Base-by-base conservation (phyloP, 2,888 invertebrate species). In the Monochamus alternatus region DNA sequence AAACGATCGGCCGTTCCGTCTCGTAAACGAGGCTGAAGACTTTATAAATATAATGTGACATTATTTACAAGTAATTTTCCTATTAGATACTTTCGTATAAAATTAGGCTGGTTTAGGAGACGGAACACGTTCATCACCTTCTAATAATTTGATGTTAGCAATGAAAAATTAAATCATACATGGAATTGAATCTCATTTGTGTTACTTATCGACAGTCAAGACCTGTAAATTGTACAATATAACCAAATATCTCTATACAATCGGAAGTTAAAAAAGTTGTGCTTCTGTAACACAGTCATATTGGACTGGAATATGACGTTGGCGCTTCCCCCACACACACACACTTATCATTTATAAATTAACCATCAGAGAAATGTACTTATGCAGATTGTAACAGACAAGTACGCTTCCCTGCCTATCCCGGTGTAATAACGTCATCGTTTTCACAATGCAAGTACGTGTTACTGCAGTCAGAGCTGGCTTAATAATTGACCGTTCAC, bases 401-500 rank as follows among this genome's bases (percentile, higher is more conserved):
- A 60, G 60, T 62, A 69, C n/a, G 22, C 69, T 60, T 60, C 60
- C 47, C 47, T 31, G 43, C 30, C 12, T n/a, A 1, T 70, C 43
- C 38, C 65, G 38, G 66, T 68, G 67, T 58, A 72, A 69, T 59
- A 65, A 70, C 63, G 69, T 74, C 72, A 73, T 58, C 64, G 14
- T 73, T 60, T 62, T 70, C 74, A 74, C 71, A 73, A 74, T 69
- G 69, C 75, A 72, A 77, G 63, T 51, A 55, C 22, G 55, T 55
- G 55, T 71, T 71, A 32, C 79, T 77, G 75, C 77, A 77, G 74
- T 75, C 71, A 68, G 63, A 72, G 74, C 70, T 69, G 69, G 63
- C 63, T 77, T 47, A 65, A 65, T 80, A 87, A 87, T 87, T 87
- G 87, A 87, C 87, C 81, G 84, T 86, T 84, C 82, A 79, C 77